phyloP scores from a whole-genome alignment of 2,888 invertebrate genomes.

The Myathropa florea region DNA sequence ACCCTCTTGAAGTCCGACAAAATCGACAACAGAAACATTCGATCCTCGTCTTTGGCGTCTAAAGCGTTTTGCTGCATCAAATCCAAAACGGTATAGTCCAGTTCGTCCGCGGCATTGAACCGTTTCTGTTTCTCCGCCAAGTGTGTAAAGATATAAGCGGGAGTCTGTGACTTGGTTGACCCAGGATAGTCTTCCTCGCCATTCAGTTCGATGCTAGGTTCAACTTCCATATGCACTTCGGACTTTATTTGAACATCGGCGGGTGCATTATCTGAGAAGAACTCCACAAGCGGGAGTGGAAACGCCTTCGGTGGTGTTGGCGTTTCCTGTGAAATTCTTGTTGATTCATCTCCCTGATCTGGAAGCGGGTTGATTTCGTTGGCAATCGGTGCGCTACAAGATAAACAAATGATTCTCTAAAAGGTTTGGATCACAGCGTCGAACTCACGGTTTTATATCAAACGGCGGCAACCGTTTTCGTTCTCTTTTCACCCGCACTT shows the following conservation, averaged over 20 bases:
- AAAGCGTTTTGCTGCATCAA: conserved; percentile 2
- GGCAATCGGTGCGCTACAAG: no score
- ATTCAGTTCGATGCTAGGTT: background rate
- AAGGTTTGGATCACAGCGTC: background rate
- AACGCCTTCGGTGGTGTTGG: background rate
- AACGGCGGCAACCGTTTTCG: background rate
- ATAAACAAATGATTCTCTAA: background rate
- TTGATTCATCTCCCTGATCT: no score
- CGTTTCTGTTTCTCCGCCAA: background rate
- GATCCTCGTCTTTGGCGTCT: conserved; percentile 68
- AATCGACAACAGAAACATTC: conserved; percentile 72
- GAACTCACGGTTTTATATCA: background rate
- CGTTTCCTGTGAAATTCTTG: background rate
- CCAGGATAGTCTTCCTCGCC: background rate
- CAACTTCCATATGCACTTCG: background rate
- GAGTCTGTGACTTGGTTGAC: background rate
- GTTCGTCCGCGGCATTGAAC: background rate
- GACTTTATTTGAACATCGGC: background rate
- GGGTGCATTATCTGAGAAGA: background rate
- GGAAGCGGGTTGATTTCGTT: no score
- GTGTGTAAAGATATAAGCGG: no score
- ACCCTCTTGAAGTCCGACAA: conserved; percentile 70
- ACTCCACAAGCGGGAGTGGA: background rate
- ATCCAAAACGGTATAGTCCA: conserved; percentile 12
- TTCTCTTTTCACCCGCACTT: background rate